Base-by-base conservation (phyloP, 30 jellyfish, hydroid and myxozoan species). In the Clytia hemisphaerica region DNA sequence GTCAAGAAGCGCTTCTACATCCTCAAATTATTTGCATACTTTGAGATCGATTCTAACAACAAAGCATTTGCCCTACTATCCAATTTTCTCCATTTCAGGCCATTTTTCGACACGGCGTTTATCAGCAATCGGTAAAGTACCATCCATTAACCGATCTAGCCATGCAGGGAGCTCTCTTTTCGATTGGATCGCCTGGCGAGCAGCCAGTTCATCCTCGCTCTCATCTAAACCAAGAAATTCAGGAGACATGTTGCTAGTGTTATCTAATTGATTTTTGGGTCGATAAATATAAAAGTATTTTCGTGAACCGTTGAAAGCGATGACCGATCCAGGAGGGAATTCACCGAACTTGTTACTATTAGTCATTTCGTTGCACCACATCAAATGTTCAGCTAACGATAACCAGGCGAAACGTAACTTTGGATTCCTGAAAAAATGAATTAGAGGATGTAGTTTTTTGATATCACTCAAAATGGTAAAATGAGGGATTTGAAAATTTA, bases 281-380 rank as follows among this genome's bases (percentile, higher is more conserved):
- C 64, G 75, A 69, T 66, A 88, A 2, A 88, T 71, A 28, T 88
- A 61, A 33, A 75, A 45, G 58, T 80, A 80, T 67, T 88, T 88
- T 18, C 78, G 85, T 18, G 42, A 76, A 7, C 95, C 97, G 71
- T 81, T 88, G 18, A 88, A 49, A 5, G 95, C 97, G 9, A 88
- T 67, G 0, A 88, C 87, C 3, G 95, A 80, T 21, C 97, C 97
- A 18, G 97, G 95, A 34, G 71, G 30, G 34, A 88, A 72, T 12
- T 80, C 94, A 18, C 97, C 97, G 37, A 88, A 88, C 22, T 75
- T 77, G n/a, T 60, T 80, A n/a, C 75, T 78, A 38, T 88, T 87
- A 94, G 81, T 88, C 10, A 88, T 72, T 47, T 88, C 97, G 2
- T 93, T 83, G 48, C 97, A 88, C 97, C 97, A 88, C 19, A 79